Base-by-base conservation (phyloP, 2,797 vertebrate species). In the Aldrovandia affinis region DNA sequence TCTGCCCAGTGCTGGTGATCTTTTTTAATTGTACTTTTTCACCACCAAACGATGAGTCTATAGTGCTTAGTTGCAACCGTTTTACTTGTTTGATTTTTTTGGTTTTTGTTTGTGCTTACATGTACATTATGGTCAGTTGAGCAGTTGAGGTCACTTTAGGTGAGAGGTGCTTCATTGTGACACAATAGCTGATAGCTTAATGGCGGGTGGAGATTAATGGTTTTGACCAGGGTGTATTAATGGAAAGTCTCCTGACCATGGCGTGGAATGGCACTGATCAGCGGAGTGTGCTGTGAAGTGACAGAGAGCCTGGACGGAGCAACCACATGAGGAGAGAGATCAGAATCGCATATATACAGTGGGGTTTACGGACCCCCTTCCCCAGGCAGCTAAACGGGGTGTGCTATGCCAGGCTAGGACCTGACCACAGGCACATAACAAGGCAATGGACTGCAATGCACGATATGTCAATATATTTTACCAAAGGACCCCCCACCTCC, bases 141-240 rank as follows among this genome's bases (percentile, higher is more conserved):
- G 36, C 22, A 44, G 73, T n/a, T 77, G 14, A 77, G 42, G 42
- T 77, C 39, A 73, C 68, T n/a, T 18, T 14, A 20, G 55, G 55
- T 10, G 73, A n/a, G 42, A 25, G 7, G n/a, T 77, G 39, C 15
- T 77, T 47, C 73, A 47, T 77, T 77, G 22, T 44, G 42, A 77
- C 47, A 77, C 42, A 44, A 42, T 47, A 47, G 73, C 73, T 54
- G 78, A 80, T 55, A 30, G 78, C n/a, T 81, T 39, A 81, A 85
- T 77, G 59, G 84, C 55, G n/a, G n/a, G 59, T 33, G 81, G 65
- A 82, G 84, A 85, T 78, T 70, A 68, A 85, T 85, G 84, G 84
- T 44, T 55, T 83, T 83, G 52, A 70, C 57, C 52, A 33, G 75
- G 52, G 78, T 57, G 52, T 63, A 86, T 80, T 81, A 81, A 83